Percentiles rank a stretch among this genome's conserved stretches.
Evolutionary conservation across 2,797 vertebrate genomes (phyloP).

Genomic region (Sternotherus odoratus): DNA sequence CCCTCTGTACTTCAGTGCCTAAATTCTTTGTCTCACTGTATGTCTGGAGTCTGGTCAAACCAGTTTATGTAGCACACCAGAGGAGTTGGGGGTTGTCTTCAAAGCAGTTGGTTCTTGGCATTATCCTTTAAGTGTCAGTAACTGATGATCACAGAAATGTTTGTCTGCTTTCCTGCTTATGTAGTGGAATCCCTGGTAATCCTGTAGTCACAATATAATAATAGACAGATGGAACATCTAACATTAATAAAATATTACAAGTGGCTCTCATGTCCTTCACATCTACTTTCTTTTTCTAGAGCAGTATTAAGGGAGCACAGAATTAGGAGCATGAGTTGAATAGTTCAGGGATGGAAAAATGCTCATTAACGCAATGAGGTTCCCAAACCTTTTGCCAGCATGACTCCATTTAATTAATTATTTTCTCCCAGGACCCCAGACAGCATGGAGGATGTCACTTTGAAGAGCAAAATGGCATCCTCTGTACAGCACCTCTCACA

Average conservation of each 20-base stretch:
- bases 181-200: not conserved
- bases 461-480: not conserved
- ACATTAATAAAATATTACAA: not conserved
- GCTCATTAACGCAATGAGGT: not conserved
- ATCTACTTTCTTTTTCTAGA: not conserved
- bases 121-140: not conserved
- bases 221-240: not conserved
- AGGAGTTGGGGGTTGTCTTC: not conserved
- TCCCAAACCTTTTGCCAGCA: not conserved
- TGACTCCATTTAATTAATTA: not conserved
- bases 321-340: not conserved
- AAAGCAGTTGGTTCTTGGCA: not conserved
- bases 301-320: not conserved
- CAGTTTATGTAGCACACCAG: not conserved
- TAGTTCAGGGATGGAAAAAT: not conserved
- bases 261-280: not conserved
- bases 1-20: not conserved
- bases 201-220: not conserved
- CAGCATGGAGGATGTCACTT: not conserved
- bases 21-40: not conserved
- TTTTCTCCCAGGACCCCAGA: not conserved
- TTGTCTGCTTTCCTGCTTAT: not conserved
- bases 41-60: not conserved
- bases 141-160: not conserved
- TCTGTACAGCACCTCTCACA: not conserved